phyloP scores from a whole-genome alignment of 2,113 vertebrate genomes.

The Indicator indicator region DNA sequence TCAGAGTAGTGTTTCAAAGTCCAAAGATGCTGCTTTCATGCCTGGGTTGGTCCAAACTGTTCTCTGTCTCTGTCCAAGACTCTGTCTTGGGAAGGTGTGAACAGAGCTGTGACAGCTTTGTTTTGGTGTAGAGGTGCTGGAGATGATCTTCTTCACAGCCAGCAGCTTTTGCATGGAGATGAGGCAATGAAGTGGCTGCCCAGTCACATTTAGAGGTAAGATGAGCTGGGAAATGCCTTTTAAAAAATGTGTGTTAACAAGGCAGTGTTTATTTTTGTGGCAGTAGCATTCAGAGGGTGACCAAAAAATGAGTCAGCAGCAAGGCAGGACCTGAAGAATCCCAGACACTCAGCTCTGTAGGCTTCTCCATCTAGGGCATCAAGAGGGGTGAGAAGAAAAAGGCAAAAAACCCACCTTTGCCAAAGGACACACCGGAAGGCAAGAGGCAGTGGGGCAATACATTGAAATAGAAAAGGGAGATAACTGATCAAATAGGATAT shows the following conservation, averaged over 20 bases:
- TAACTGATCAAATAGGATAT: not conserved
- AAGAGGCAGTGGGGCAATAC: not conserved
- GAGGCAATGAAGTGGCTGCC: not conserved
- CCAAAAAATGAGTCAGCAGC: not conserved
- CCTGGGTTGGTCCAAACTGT: not conserved
- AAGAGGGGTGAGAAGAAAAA: accelerated
- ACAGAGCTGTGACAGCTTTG: not conserved
- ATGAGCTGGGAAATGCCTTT: not conserved
- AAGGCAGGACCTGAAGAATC: not conserved
- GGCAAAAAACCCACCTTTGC: not conserved
- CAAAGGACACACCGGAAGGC: not conserved
- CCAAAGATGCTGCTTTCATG: not conserved
- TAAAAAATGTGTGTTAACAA: not conserved
- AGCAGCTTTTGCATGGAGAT: not conserved
- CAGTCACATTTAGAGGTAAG: not conserved
- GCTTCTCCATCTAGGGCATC: not conserved
- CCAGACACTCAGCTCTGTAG: not conserved
- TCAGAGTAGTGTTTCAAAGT: not conserved
- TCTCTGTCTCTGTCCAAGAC: not conserved
- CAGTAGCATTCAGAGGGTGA: accelerated
- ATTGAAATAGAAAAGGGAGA: not conserved
- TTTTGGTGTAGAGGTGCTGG: not conserved
- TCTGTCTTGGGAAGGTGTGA: not conserved
- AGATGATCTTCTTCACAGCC: not conserved
- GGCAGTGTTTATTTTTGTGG: not conserved